Evolutionary conservation across 2,797 vertebrate genomes (phyloP).

Genomic region (Siniperca undulata): DNA sequence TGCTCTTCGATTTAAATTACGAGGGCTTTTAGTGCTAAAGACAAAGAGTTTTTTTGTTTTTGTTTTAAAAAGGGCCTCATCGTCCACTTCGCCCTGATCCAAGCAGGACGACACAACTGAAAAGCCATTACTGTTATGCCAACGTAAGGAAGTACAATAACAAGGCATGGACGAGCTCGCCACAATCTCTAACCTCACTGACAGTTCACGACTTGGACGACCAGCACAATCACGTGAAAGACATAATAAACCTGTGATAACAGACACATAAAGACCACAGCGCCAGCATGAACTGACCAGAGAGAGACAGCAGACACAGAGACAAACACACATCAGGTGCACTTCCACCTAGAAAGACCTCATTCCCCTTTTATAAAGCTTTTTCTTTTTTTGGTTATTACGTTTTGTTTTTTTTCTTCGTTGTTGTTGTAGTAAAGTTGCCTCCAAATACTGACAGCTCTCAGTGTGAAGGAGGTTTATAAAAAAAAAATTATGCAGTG

Average conservation of each 20-base stretch:
- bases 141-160: constrained; percentile 41
- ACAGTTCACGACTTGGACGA: constrained; percentile 1
- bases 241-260: constrained; percentile 30
- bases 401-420: neutral
- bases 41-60: neutral
- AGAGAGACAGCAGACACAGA: constrained; percentile 59
- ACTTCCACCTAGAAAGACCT: constrained; percentile 62
- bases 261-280: constrained; percentile 22
- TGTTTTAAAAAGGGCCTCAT: neutral
- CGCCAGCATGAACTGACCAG: constrained; percentile 47
- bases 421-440: constrained; percentile 37
- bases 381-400: constrained; percentile 55
- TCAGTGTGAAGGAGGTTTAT: constrained; percentile 37
- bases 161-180: constrained; percentile 30
- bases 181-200: constrained; percentile 14
- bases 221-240: constrained; percentile 15
- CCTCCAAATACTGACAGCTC: constrained; percentile 57
- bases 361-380: constrained; percentile 67
- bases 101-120: constrained; percentile 23
- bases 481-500: constrained; percentile 43
- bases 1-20: neutral
- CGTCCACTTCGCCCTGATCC: constrained; percentile 8
- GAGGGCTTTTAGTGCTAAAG: neutral
- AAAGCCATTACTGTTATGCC: constrained; percentile 12
- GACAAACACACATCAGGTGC: constrained; percentile 38